Percentiles rank a stretch among this genome's conserved stretches.
Evolutionary conservation across 1,140 invertebrate genomes (phyloP).

Genomic region (Drosophila parvula): DNA sequence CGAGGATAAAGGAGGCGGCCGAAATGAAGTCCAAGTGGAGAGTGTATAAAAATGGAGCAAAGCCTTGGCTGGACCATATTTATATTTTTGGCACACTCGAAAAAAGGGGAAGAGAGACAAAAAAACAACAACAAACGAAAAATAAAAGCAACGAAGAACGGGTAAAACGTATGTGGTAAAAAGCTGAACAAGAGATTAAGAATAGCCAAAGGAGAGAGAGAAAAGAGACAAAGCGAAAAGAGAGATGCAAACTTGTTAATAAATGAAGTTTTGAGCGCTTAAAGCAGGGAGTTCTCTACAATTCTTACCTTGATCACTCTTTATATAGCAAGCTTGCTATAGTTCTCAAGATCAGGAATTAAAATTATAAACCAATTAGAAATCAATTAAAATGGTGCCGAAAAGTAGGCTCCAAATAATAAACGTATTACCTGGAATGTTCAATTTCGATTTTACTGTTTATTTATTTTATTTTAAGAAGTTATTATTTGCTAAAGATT

Average conservation of each 20-base stretch:
- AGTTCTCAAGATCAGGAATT: too few relatives aligned
- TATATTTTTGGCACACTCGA: conserved; percentile 62
- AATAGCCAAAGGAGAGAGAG: background rate
- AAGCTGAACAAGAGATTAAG: background rate
- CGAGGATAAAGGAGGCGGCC: background rate
- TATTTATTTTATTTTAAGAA: background rate
- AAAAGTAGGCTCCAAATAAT: too few relatives aligned
- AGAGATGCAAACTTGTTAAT: conserved; percentile 9
- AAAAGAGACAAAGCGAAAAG: too few relatives aligned
- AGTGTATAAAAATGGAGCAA: conserved; percentile 74
- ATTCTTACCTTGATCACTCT: too few relatives aligned
- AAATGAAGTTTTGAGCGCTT: background rate
- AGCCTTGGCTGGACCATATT: conserved; percentile 72
- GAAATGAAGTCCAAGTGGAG: conserved; percentile 40
- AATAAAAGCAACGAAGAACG: background rate
- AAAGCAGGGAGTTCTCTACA: accelerated
- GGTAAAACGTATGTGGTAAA: background rate
- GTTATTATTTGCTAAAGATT: too few relatives aligned
- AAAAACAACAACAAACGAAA: conserved; percentile 1
- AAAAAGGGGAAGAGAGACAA: background rate
- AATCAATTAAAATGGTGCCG: background rate
- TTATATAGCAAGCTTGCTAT: too few relatives aligned
- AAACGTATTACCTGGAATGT: background rate
- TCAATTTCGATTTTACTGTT: background rate
- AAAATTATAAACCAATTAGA: background rate